Percentiles rank a stretch among this genome's conserved stretches.
These are phyloP conservation scores for Bergia puertoricense DNA, from an alignment of 92 coral and sea anemone species.

Conservation along the genomic window DNA sequence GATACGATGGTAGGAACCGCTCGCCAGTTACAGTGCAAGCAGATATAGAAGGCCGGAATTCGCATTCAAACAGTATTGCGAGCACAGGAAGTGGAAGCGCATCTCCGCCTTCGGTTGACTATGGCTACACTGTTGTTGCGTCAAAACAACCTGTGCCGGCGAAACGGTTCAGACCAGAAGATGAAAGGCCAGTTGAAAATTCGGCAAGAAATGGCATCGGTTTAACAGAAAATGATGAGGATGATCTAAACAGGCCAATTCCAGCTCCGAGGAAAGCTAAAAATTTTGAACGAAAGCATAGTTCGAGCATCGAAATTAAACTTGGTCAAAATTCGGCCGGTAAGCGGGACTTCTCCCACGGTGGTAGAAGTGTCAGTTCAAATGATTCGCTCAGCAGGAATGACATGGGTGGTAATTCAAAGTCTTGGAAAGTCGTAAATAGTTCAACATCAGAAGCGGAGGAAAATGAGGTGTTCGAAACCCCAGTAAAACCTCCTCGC, in stretches of 20 bases:
- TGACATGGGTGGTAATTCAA: slow-evolving; percentile 1
- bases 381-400: slow-evolving; percentile 38
- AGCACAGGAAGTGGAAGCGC: slow-evolving; percentile 63
- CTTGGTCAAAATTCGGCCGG: slow-evolving; percentile 51
- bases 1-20: slow-evolving; percentile 50
- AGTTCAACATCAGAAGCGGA: slow-evolving; percentile 4
- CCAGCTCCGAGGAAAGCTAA: slow-evolving; percentile 63
- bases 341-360: slow-evolving; percentile 25
- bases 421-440: slow-evolving; percentile 7
- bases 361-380: slow-evolving; percentile 28
- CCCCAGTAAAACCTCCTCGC: slow-evolving; percentile 76
- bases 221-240: slow-evolving; percentile 35
- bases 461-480: slow-evolving; percentile 8
- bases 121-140: slow-evolving; percentile 2
- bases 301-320: slow-evolving; percentile 85
- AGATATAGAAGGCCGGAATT: slow-evolving; percentile 51
- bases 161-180: slow-evolving; percentile 15
- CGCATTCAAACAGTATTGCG: slow-evolving; percentile 63
- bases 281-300: slow-evolving; percentile 55
- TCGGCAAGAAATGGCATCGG: slow-evolving; percentile 42
- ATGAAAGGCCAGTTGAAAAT: slow-evolving; percentile 47
- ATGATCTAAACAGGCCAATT: slow-evolving; percentile 53
- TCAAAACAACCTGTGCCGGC: slow-evolving; percentile 38
- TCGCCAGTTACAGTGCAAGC: slow-evolving; percentile 55
- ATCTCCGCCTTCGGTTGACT: slow-evolving; percentile 36